Conservation (phyloP, 2,113 vertebrate genomes). For the Arizona elegans region DNA sequence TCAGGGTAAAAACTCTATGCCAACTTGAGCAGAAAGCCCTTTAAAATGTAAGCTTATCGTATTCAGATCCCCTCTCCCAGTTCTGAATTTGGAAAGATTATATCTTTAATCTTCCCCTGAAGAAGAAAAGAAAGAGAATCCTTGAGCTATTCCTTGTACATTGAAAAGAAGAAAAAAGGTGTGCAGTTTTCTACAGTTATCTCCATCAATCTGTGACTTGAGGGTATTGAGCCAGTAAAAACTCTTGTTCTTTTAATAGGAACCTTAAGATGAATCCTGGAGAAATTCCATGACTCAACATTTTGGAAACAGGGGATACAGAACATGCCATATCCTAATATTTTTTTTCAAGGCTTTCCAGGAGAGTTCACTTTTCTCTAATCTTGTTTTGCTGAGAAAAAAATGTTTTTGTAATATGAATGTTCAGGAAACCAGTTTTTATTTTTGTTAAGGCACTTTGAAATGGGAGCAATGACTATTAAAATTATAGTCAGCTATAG, state of each 20-base stretch:
- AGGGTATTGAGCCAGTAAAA: background rate
- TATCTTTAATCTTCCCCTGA: slow-evolving; percentile 17
- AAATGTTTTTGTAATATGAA: background rate
- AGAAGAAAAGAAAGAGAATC: background rate
- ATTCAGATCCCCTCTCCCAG: slow-evolving; percentile 52
- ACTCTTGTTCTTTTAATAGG: background rate
- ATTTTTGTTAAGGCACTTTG: slow-evolving; percentile 14
- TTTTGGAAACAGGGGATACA: background rate
- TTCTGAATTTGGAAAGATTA: slow-evolving; percentile 32
- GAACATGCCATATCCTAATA: background rate
- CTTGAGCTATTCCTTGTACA: background rate
- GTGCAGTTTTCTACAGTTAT: slow-evolving; percentile 8
- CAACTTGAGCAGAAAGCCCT: slow-evolving; percentile 57
- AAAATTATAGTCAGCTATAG: background rate
- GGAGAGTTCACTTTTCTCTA: background rate
- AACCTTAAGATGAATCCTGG: background rate
- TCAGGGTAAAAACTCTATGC: slow-evolving; percentile 51
- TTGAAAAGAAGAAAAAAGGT: slow-evolving; percentile 9
- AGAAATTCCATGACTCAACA: background rate
- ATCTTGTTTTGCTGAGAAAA: background rate
- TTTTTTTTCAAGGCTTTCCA: background rate
- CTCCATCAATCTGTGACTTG: background rate
- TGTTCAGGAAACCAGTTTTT: background rate
- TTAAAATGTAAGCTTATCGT: slow-evolving; percentile 47
- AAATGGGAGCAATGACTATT: background rate